Conservation (phyloP, 2,113 vertebrate genomes). For the rat (Rattus norvegicus) region DNA sequence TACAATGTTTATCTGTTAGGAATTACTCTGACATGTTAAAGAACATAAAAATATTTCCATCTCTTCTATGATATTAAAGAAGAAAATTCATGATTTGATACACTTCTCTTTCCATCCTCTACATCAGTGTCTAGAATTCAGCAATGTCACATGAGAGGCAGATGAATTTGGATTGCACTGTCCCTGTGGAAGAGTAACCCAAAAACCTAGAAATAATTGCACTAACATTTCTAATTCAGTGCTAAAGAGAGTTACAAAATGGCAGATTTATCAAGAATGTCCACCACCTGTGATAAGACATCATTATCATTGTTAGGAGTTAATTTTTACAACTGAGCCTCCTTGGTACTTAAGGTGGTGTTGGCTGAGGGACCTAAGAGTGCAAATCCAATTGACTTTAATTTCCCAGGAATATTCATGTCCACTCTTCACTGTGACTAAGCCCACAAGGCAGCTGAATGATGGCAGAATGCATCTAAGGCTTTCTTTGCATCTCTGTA, state of each 20-base stretch:
- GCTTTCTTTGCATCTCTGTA: background rate
- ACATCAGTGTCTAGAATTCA: background rate
- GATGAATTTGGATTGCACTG: background rate
- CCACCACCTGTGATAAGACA: background rate
- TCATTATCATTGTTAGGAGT: background rate
- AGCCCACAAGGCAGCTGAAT: background rate
- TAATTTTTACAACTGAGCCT: background rate
- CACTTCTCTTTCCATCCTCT: background rate
- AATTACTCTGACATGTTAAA: background rate
- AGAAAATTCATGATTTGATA: background rate
- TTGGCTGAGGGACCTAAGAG: background rate
- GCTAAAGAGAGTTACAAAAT: background rate
- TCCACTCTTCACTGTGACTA: background rate
- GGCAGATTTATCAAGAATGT: background rate
- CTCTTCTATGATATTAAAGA: background rate
- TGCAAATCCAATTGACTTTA: background rate
- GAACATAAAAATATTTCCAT: constrained; percentile 8
- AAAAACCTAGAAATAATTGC: background rate
- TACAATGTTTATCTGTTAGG: background rate
- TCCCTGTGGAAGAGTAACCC: background rate
- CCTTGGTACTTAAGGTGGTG: background rate
- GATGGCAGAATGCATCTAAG: background rate
- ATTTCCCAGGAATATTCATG: background rate
- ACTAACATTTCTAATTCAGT: background rate
- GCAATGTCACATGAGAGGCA: background rate